Evolutionary conservation across 2,113 vertebrate species (phyloP).

Genomic region (Glaucidium brasilianum): DNA sequence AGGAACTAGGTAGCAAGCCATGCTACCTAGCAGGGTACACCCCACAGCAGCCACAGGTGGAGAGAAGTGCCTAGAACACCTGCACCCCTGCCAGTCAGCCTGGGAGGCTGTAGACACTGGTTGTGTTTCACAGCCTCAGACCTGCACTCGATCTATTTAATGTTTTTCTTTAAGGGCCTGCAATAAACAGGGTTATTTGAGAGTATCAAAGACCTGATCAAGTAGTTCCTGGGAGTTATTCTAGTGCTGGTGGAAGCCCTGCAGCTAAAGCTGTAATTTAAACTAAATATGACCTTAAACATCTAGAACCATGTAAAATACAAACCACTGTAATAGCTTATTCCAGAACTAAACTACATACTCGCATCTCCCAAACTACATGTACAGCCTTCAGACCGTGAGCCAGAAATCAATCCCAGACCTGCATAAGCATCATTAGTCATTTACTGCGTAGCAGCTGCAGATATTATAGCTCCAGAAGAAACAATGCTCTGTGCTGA

Average conservation of each 20-base stretch:
- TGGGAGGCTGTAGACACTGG: background rate
- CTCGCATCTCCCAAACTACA: background rate
- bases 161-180: background rate
- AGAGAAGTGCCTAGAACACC: rapidly evolving
- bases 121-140: background rate
- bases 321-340: background rate
- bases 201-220: background rate
- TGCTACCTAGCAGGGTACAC: too few relatives aligned
- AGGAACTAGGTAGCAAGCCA: background rate
- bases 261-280: background rate
- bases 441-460: background rate
- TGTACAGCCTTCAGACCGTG: background rate
- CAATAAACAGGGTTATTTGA: background rate
- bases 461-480: background rate
- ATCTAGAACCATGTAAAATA: background rate
- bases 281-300: background rate
- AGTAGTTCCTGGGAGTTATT: background rate
- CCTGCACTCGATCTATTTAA: background rate
- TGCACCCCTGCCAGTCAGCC: background rate
- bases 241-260: background rate
- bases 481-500: background rate
- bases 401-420: background rate
- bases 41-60: background rate
- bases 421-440: background rate
- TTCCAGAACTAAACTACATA: background rate